Evolutionary conservation across 2,888 invertebrate genomes (phyloP), one percentile per base, ranked within the genome.

Genomic region (Rhopalosiphum nymphaeae): DNA sequence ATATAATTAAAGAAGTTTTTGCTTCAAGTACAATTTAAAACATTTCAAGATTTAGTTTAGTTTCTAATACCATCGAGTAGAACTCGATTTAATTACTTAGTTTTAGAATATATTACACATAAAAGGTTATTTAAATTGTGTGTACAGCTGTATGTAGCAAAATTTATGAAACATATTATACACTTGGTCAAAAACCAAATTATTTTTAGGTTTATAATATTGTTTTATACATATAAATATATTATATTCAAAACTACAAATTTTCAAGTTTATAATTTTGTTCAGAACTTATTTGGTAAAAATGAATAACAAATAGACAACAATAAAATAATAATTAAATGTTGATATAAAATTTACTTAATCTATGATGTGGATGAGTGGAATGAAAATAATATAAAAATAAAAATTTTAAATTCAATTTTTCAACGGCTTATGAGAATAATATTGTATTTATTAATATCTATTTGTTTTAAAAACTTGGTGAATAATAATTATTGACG

Each of bases 1-100:
- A 91, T 91, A 46, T 25, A n/a, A 91, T 91, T 91, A 91, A 91
- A 46, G 49, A 78, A 78, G 29, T 78, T 49, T 53, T 91, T 46
- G 46, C 49, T 36, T 84, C n/a, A 36, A 67, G 67, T 91, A 13
- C 25, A 36, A 88, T 53, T 88, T 53, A 56, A 88, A 53, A 88
- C 53, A 53, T 88, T 88, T 88, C 4, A 29, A 16, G 88, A 25
- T 88, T 88, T 56, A 88, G 36, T 25, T 53, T 88, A 88, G 53
- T 56, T 88, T 88, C 88, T 88, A 53, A 88, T 53, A 56, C 53
- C 10, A 10, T 25, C 13, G 36, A 21, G 49, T 53, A 10, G 25
- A 86, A 86, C 16, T 46, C 13, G 13, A 86, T 49, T 86, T 46
- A 86, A 29, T n/a, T 49, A 49, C 29, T n/a, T 86, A 86, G 44